Base-by-base conservation (phyloP, 2,113 vertebrate species). In the Embiotoca jacksoni region DNA sequence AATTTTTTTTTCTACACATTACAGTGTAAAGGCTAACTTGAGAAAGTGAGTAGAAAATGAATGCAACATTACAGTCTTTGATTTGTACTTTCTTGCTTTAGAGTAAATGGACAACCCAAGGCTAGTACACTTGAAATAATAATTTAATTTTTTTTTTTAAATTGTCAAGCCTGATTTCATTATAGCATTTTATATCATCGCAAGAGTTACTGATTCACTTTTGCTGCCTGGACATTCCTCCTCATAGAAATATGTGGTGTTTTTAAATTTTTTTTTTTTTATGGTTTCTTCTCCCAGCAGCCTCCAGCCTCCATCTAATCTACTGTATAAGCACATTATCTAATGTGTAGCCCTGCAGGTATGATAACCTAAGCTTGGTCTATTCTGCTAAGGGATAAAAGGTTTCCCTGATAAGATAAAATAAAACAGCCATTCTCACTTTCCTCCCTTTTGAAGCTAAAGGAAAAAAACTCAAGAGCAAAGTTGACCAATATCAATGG, bases 371-470 rank as follows among this genome's bases (percentile, higher is more conserved):
- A 1, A 23, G 23, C 23, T 63, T 65, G 32, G 36, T 65, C 57
- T 65, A 56, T 59, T 41, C 11, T 59, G 46, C 75, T 30, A 13
- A 15, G 6, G 59, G 58, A 46, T 69, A 39, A 80, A 80, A 32
- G 8, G 36, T 44, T 80, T 73, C 36, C 6, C 60, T 50, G 39
- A 65, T 60, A 39, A 35, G 44, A 67, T 11, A 50, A 30, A 64
- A 49, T 64, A 7, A 49, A 49, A 23, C 59, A 10, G 35, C 13
- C 1, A 5, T 39, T 46, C 13, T 65, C 39, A 30, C 23, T 41
- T 67, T 35, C 39, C 8, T 65, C 39, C 16, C 23, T 50, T 67
- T 35, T 55, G 11, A 50, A 57, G 33, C 57, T 13, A 44, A 49
- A 23, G 30, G 44, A 3, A 36, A 58, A 70, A 30, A 23, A 23